Percentiles rank a stretch among this genome's conserved stretches.
phyloP scores from a whole-genome alignment of 2,888 invertebrate genomes.

The Philereme transversata region DNA sequence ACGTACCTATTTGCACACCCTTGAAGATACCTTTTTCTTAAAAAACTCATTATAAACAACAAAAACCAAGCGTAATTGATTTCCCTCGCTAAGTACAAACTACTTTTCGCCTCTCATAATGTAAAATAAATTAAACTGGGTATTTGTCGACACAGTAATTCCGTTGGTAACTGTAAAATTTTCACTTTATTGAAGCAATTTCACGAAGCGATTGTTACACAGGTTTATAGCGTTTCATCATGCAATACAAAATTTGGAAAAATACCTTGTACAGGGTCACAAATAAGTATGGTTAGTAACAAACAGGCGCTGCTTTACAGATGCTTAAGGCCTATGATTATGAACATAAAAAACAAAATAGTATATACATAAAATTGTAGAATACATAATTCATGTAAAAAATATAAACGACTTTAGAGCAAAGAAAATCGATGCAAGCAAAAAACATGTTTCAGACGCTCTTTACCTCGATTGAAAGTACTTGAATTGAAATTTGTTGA shows the following conservation, averaged over 20 bases:
- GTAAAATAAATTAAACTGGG: conserved; percentile 18
- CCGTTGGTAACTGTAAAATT: conserved; percentile 25
- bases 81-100: conserved; percentile 14
- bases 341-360: too few species aligned
- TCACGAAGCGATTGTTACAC: conserved; percentile 25
- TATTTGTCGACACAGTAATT: conserved; percentile 24
- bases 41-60: neutral
- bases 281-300: neutral
- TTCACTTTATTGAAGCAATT: conserved; percentile 30
- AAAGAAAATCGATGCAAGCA: too few species aligned
- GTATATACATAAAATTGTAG: too few species aligned
- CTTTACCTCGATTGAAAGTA: too few species aligned
- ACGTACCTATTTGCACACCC: too few species aligned
- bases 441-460: too few species aligned
- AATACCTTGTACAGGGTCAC: conserved; percentile 7
- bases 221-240: conserved; percentile 24
- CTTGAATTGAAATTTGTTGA: too few species aligned
- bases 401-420: too few species aligned
- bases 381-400: too few species aligned
- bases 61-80: conserved; percentile 12
- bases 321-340: too few species aligned
- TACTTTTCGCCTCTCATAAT: conserved; percentile 11
- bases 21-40: too few species aligned
- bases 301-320: too few species aligned
- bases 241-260: conserved; percentile 23